Base-by-base conservation (phyloP, 1,140 invertebrate genomes). In the Pseudobourletiella spinata region DNA sequence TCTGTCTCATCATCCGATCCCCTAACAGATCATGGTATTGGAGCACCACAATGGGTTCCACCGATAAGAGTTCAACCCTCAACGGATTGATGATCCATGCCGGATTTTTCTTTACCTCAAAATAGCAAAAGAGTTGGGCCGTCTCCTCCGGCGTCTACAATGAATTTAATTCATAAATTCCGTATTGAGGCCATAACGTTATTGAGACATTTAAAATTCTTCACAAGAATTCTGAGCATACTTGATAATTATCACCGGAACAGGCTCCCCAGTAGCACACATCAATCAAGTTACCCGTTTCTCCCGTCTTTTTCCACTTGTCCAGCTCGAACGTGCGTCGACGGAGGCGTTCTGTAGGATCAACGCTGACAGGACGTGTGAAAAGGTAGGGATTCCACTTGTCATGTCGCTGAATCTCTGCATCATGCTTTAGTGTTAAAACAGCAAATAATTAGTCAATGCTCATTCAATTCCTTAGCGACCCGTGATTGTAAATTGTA, bases 241-340 rank as follows among this genome's bases (percentile, higher is more conserved):
- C 56, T 20, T 58, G 56, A 18, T 42, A 44, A 58, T 58, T 58
- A 1, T 58, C 24, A 2, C 56, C 56, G n/a, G 4, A 25, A 15
- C 56, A 58, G 6, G 46, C 14, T 50, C 79, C 85, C 46, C 46
- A 48, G 22, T 15, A 48, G 46, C n/a, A n/a, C n/a, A n/a, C n/a
- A n/a, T n/a, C n/a, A n/a, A n/a, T n/a, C n/a, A n/a, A n/a, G n/a
- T n/a, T n/a, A n/a, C n/a, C n/a, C n/a, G n/a, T n/a, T n/a, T n/a
- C n/a, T n/a, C n/a, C n/a, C n/a, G n/a, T n/a, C n/a, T n/a, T n/a
- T n/a, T n/a, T n/a, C n/a, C n/a, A n/a, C n/a, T n/a, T n/a, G n/a
- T n/a, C n/a, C n/a, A n/a, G n/a, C n/a, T n/a, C n/a, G n/a, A n/a
- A n/a, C n/a, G n/a, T n/a, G n/a, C n/a, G n/a, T n/a, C n/a, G n/a